Evolutionary conservation across 92 coral and sea anemone species (phyloP).

Genomic region (Parazoanthus darwini): DNA sequence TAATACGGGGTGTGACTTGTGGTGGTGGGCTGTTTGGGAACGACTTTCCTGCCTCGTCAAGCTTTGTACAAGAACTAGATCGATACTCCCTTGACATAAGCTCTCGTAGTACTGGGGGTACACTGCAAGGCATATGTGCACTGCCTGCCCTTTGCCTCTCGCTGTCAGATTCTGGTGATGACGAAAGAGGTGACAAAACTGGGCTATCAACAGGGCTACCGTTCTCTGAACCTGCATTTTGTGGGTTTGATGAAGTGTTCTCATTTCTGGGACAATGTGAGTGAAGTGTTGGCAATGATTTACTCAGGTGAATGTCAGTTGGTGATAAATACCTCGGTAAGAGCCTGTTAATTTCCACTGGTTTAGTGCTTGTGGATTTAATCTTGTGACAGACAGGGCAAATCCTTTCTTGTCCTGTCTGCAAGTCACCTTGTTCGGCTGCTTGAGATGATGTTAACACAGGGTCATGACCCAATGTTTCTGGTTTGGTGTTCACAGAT

Average conservation of each 20-base stretch:
- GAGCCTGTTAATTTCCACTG: slow-evolving; percentile 12
- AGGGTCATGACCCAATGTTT: not conserved
- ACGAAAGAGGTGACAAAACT: slow-evolving; percentile 6
- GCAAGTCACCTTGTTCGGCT: not conserved
- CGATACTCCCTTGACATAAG: slow-evolving; percentile 3
- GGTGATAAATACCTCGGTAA: slow-evolving; percentile 25
- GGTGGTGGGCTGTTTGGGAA: slow-evolving; percentile 17
- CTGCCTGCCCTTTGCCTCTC: not conserved
- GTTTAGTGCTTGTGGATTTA: not conserved
- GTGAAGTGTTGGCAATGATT: slow-evolving; percentile 12
- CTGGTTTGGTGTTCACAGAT: slow-evolving; percentile 11
- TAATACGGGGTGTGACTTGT: slow-evolving; percentile 25
- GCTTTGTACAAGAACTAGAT: slow-evolving; percentile 40
- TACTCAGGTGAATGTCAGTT: slow-evolving; percentile 10
- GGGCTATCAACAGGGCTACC: slow-evolving; percentile 30
- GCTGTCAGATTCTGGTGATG: slow-evolving; percentile 25
- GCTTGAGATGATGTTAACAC: not conserved
- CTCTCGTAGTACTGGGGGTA: slow-evolving; percentile 14
- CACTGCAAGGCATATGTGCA: not conserved
- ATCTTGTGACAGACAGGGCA: slow-evolving; percentile 12
- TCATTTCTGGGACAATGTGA: slow-evolving; percentile 2
- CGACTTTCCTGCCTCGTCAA: slow-evolving; percentile 16
- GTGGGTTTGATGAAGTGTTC: not conserved
- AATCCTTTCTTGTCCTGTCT: not conserved
- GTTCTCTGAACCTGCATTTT: not conserved